phyloP scores from a whole-genome alignment of 2,888 invertebrate genomes.

The Strigamia transsilvanica region DNA sequence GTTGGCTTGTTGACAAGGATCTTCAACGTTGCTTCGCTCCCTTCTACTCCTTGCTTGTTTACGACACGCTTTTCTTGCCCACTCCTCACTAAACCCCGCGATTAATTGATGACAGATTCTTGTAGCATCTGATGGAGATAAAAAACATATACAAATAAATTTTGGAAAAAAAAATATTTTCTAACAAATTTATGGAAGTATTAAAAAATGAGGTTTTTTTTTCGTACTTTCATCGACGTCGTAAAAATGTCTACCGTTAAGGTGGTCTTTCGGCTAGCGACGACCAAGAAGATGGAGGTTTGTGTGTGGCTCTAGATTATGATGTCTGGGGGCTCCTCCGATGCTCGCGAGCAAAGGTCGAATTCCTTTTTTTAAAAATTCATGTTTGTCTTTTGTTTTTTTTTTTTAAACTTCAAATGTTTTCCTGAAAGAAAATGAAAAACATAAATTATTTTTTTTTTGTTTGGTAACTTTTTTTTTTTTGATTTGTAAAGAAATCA shows the following conservation, averaged over 20 bases:
- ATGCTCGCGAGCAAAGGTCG: slow-evolving; percentile 31
- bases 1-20: slow-evolving; percentile 36
- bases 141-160: slow-evolving; percentile 21
- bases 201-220: slow-evolving; percentile 8
- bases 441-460: slow-evolving; percentile 4
- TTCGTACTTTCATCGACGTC: slow-evolving; percentile 6
- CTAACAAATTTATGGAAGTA: slow-evolving; percentile 34
- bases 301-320: slow-evolving; percentile 31
- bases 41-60: slow-evolving; percentile 5
- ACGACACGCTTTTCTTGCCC: slow-evolving; percentile 41
- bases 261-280: slow-evolving; percentile 8
- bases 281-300: slow-evolving; percentile 33
- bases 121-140: slow-evolving; percentile 10
- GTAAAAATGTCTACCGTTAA: slow-evolving; percentile 36
- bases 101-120: slow-evolving; percentile 40
- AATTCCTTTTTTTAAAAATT: slow-evolving; percentile 7
- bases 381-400: neutral
- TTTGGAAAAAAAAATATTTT: neutral
- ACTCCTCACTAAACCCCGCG: slow-evolving; percentile 22
- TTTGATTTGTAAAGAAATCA: neutral
- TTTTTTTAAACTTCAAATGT: neutral
- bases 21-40: slow-evolving; percentile 16
- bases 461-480: neutral
- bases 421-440: neutral
- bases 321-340: slow-evolving; percentile 31